Conservation (phyloP, 2,888 invertebrate genomes). For the Horisme vitalbata region DNA sequence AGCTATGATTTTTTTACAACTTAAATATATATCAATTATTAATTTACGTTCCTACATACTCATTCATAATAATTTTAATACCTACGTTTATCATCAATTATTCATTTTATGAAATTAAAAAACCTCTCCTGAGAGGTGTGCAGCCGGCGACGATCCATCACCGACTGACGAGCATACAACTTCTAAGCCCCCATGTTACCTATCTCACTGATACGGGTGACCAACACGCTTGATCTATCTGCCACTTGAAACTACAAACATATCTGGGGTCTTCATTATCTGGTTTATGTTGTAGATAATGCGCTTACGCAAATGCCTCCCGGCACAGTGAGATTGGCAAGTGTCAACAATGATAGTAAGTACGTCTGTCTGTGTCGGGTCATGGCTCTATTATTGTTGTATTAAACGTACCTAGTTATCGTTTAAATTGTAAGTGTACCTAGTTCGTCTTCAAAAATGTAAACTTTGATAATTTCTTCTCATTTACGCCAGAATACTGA, state of each 20-base stretch:
- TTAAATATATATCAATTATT: too few species aligned
- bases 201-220: slow-evolving; percentile 55
- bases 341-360: slow-evolving; percentile 68
- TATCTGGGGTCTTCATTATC: slow-evolving; percentile 34
- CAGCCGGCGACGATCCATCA: slow-evolving; percentile 71
- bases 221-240: slow-evolving; percentile 47
- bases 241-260: slow-evolving; percentile 13
- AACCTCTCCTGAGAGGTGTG: slow-evolving; percentile 48
- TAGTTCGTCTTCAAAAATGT: neutral
- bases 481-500: too few species aligned
- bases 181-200: slow-evolving; percentile 62
- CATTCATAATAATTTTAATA: too few species aligned
- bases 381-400: slow-evolving; percentile 55
- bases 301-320: slow-evolving; percentile 77
- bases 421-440: neutral
- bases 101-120: slow-evolving; percentile 21
- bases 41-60: too few species aligned
- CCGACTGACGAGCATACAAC: slow-evolving; percentile 59
- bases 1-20: too few species aligned
- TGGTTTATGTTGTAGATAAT: slow-evolving; percentile 53
- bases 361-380: slow-evolving; percentile 57
- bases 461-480: neutral
- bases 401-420: slow-evolving; percentile 28
- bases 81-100: too few species aligned
- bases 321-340: slow-evolving; percentile 60